Evolutionary conservation across 2,113 vertebrate species (phyloP), one percentile per base, ranked within the genome.

Genomic region (Rallus limicola): DNA sequence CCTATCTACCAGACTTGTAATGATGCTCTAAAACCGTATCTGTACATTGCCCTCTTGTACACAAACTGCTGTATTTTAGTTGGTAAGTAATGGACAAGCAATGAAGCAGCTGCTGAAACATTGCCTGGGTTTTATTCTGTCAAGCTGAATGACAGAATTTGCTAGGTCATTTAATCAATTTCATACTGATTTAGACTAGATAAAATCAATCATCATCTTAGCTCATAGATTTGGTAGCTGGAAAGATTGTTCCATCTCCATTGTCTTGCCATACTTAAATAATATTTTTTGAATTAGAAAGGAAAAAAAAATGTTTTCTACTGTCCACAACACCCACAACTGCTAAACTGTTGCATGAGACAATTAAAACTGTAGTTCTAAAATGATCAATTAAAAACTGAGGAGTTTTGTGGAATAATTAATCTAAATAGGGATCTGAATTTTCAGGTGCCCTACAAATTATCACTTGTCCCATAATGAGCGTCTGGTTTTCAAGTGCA

Each of bases 141-240:
- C 46, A 29, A 60, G 81, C 59, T 85, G 86, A 91, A 46, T 34
- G 78, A 86, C 59, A 90, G 81, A 82, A 88, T 81, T 71, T 94
- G 67, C 87, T 93, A 90, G 68, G 92, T 86, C 89, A 53, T 67
- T 94, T 96, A 95, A 91, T 95, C 93, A 92, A 95, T 95, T 92
- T 97, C 84, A 96, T 92, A 77, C 91, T 44, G 84, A 95, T 95
- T 95, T 97, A 81, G 92, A 86, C 63, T 85, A 83, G 96, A 94
- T 92, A 86, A 96, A 97, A 94, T 95, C 70, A 82, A 86, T 92
- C 90, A 46, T 46, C 44, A 92, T 89, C 44, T 95, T 92, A 92
- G 71, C 87, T 95, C 96, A 86, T 65, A 40, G 53, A 56, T 78
- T 70, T 93, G 78, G 89, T 86, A 93, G 71, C 67, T 92, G 89